These are phyloP conservation scores for Pholis gunnellus DNA, from an alignment of 2,113 vertebrate genomes.

Conservation along the genomic window DNA sequence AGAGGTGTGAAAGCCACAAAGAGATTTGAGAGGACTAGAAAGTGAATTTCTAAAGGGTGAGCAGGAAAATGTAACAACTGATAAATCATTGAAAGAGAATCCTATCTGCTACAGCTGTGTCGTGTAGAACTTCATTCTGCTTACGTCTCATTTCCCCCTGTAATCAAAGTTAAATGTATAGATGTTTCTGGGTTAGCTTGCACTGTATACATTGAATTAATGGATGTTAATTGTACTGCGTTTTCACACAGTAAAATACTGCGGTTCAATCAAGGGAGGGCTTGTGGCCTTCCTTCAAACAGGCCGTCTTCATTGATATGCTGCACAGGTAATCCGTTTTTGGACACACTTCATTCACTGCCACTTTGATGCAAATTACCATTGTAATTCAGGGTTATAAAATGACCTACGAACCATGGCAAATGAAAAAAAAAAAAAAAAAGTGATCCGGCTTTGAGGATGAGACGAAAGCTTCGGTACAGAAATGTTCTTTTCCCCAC, in stretches of 20 bases:
- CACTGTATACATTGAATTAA: background rate
- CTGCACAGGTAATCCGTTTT: constrained; percentile 55
- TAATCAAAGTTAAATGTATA: background rate
- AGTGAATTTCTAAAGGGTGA: constrained; percentile 37
- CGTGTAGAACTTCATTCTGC: constrained; percentile 4
- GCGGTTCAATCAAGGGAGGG: constrained; percentile 16
- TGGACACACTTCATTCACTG: constrained; percentile 65
- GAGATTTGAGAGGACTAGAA: constrained; percentile 30
- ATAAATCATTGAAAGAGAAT: constrained; percentile 39
- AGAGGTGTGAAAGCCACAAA: constrained; percentile 10
- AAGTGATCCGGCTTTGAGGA: constrained; percentile 39
- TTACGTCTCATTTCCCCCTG: background rate
- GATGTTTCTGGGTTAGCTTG: constrained; percentile 4
- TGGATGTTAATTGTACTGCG: background rate
- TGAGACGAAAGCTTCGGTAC: background rate
- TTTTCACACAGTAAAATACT: constrained; percentile 22
- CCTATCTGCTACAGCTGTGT: constrained; percentile 16
- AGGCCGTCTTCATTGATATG: constrained; percentile 63
- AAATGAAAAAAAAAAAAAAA: constrained; percentile 43
- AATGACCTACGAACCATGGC: constrained; percentile 66
- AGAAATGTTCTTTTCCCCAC: background rate
- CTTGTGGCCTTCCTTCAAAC: constrained; percentile 4
- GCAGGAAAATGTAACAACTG: constrained; percentile 10
- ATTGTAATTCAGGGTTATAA: constrained; percentile 71
- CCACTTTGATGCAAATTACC: constrained; percentile 71